These are phyloP conservation scores for Gallinago solitaria DNA, from an alignment of 2,797 vertebrate species.

Conservation along the genomic window DNA sequence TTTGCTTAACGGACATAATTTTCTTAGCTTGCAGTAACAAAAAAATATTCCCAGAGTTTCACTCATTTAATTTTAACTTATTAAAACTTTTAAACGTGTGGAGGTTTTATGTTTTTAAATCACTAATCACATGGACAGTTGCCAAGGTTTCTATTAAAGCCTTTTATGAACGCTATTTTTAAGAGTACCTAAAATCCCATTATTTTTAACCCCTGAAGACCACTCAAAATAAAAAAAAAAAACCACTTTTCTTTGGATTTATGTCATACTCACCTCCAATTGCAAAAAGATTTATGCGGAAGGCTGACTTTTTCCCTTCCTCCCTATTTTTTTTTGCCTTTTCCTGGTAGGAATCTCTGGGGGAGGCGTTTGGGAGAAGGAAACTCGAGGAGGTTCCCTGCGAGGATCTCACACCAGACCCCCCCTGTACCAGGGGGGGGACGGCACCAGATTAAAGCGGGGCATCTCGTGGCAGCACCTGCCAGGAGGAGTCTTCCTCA, in stretches of 20 bases:
- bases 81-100: conserved; percentile 70
- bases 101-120: conserved; percentile 60
- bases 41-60: conserved; percentile 64
- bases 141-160: conserved; percentile 66
- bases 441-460: background rate
- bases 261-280: background rate
- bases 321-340: background rate
- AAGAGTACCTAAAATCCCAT: conserved; percentile 60
- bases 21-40: conserved; percentile 69
- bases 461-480: background rate
- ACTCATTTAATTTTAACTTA: conserved; percentile 65
- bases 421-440: conserved; percentile 3
- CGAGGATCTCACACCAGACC: background rate
- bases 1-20: conserved; percentile 45
- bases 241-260: background rate
- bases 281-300: conserved; percentile 35
- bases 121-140: conserved; percentile 47
- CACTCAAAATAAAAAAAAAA: background rate
- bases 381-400: background rate
- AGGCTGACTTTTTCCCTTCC: background rate
- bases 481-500: background rate
- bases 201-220: conserved; percentile 64
- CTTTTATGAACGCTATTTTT: conserved; percentile 52
- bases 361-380: background rate
- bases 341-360: background rate